Base-by-base conservation (phyloP, 1,140 invertebrate genomes). In the Laupala kohalensis region DNA sequence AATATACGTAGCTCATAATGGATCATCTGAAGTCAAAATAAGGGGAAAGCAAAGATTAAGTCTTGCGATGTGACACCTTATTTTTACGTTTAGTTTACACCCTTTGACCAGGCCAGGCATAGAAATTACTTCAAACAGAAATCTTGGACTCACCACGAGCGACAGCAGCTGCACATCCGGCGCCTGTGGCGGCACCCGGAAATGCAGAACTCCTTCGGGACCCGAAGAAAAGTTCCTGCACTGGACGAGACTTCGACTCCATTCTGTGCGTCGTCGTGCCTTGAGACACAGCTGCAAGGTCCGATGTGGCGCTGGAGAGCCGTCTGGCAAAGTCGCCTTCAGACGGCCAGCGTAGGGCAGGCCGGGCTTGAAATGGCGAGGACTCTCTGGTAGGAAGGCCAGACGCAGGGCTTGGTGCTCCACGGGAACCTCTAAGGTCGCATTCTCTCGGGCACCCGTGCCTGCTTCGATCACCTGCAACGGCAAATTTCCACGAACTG, bases 321-420 rank as follows among this genome's bases (percentile, higher is more conserved):
- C 77, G 28, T 83, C 80, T 24, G 80, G 80, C 9, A 75, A 75
- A 5, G 80, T 72, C 5, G 82, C 80, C 70, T 79, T 77, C 3
- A 82, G 71, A 79, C 81, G 77, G 77, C 87, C 83, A 74, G 86
- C 84, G 75, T 88, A 87, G 1, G 88, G 88, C 62, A 90, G 78
- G 28, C 85, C 86, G 0, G 86, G 84, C 73, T 88, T 88, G 73
- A 89, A 87, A 73, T 86, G 85, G 64, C 83, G 82, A 3, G 84
- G 78, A 3, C 84, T 82, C 25, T 86, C 82, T 1, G 80, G 77
- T 0, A 82, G 74, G 73, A 87, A 87, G 72, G 86, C 83, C 23
- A 89, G 71, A 25, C 83, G 82, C 6, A 87, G 74, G 0, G 84
- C 80, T 19, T 84, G 80, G 69, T 86, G 82, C 6, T 84, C 80